Evolutionary conservation across 30 jellyfish, hydroid and myxozoan genomes (phyloP).

Genomic region (Hydractinia echinata): DNA sequence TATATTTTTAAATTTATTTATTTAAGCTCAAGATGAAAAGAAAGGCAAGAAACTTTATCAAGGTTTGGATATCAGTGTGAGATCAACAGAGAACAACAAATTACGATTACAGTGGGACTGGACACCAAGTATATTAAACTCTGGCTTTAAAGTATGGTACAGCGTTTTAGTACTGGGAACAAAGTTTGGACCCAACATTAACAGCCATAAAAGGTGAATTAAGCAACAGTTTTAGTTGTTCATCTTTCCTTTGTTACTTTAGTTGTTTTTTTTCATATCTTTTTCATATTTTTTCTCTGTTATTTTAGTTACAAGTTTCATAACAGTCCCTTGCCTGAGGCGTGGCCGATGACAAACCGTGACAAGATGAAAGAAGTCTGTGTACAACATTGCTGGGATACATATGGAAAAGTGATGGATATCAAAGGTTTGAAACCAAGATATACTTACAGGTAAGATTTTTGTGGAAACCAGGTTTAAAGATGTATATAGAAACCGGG

Average conservation of each 20-base stretch:
- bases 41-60: constrained; percentile 21
- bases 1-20: background rate
- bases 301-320: constrained; percentile 31
- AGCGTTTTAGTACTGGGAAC: constrained; percentile 52
- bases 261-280: background rate
- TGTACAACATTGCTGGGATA: constrained; percentile 64
- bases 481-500: background rate
- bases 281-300: background rate
- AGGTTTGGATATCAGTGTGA: constrained; percentile 44
- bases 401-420: constrained; percentile 36
- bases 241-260: background rate
- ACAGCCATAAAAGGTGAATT: constrained; percentile 45
- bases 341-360: constrained; percentile 56
- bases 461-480: constrained; percentile 1
- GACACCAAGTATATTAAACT: constrained; percentile 36
- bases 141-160: constrained; percentile 44
- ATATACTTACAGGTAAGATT: constrained; percentile 55
- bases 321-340: constrained; percentile 57
- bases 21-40: constrained; percentile 18
- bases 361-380: constrained; percentile 43
- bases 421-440: constrained; percentile 50
- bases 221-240: background rate
- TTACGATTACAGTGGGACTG: constrained; percentile 48
- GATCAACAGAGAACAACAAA: constrained; percentile 30
- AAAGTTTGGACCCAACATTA: constrained; percentile 31